Evolutionary conservation across 2,113 vertebrate genomes (phyloP), one percentile per base, ranked within the genome.

Genomic region (Phaethornis superciliosus): DNA sequence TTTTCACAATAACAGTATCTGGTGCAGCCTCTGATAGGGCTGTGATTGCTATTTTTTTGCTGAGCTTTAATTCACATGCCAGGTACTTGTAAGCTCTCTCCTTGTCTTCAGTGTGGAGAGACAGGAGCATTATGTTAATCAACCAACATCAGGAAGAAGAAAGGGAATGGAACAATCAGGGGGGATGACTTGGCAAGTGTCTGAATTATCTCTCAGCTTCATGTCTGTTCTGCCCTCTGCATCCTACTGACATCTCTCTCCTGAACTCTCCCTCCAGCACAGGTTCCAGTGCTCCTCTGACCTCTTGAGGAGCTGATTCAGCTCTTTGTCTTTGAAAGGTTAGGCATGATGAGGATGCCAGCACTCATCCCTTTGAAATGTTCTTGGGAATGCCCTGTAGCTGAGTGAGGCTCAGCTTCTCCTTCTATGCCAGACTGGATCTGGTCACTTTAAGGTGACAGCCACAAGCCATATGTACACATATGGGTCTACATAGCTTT

Each of bases 401-500:
- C 33, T 5, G 15, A 30, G 14, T 70, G 40, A 77, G 4, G 49
- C 28, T 84, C 27, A 56, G 18, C 11, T 77, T 56, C 40, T 74
- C 51, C 59, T 84, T 46, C 24, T 70, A 5, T 4, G 20, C 27
- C n/a, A 6, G 2, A 4, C 28, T 63, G 55, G 27, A 68, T 55
- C 7, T 3, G 2, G 28, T 16, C 51, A 55, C 7, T 52, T 35
- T 18, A 27, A n/a, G 21, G 13, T 6, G 40, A 59, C 33, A 26
- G 4, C 26, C 32, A 3, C 4, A 70, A 16, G 8, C 46, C 1
- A 2, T 6, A 27, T 13, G 51, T 9, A 67, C 5, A 26, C 1
- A 0, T 21, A 30, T 4, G 37, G 15, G 18, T 44, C 28, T 15
- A 4, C 3, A 12, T 0, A 18, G 7, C n/a, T 49, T 56, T 46